phyloP scores from a whole-genome alignment of 1,140 invertebrate genomes.

The Helicorthomorpha holstii region DNA sequence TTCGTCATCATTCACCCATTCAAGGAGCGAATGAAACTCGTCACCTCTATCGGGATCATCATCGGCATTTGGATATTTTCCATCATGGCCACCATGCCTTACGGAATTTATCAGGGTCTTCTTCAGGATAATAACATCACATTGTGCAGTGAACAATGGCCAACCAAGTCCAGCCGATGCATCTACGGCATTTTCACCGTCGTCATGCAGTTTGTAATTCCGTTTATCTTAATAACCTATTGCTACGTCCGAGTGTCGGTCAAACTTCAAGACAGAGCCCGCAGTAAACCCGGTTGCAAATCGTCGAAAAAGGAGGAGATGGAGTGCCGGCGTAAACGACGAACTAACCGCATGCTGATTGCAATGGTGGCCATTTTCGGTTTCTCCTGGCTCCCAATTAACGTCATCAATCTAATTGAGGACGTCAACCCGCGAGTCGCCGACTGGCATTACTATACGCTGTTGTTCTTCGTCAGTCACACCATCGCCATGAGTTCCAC shows the following conservation, averaged over 20 bases:
- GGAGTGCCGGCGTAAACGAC: slow-evolving; percentile 42
- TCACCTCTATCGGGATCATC: slow-evolving; percentile 65
- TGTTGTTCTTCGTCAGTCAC: slow-evolving; percentile 74
- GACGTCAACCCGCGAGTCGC: slow-evolving; percentile 51
- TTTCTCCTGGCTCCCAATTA: slow-evolving; percentile 88
- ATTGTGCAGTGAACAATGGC: slow-evolving; percentile 79
- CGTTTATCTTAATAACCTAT: slow-evolving; percentile 82
- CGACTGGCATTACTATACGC: slow-evolving; percentile 63
- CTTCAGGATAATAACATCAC: slow-evolving; percentile 19
- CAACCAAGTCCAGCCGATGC: slow-evolving; percentile 42
- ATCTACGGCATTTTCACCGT: slow-evolving; percentile 73
- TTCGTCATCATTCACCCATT: slow-evolving; percentile 95
- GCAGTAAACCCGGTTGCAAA: slow-evolving; percentile 57
- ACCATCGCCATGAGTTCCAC: slow-evolving; percentile 89
- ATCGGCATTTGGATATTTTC: slow-evolving; percentile 78
- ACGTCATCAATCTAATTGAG: slow-evolving; percentile 68
- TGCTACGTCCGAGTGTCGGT: slow-evolving; percentile 85
- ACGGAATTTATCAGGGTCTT: slow-evolving; percentile 35
- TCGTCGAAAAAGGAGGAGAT: slow-evolving; percentile 57
- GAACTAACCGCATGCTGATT: slow-evolving; percentile 83
- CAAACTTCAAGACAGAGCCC: slow-evolving; percentile 60
- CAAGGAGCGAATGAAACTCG: slow-evolving; percentile 70
- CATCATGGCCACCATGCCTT: slow-evolving; percentile 70
- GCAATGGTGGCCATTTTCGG: slow-evolving; percentile 93
- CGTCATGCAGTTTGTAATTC: slow-evolving; percentile 78